Percentiles rank a stretch among this genome's conserved stretches.
Conservation (phyloP, 37 sponge, comb jelly and placozoan species). For the Cladorhizidae sp. region DNA sequence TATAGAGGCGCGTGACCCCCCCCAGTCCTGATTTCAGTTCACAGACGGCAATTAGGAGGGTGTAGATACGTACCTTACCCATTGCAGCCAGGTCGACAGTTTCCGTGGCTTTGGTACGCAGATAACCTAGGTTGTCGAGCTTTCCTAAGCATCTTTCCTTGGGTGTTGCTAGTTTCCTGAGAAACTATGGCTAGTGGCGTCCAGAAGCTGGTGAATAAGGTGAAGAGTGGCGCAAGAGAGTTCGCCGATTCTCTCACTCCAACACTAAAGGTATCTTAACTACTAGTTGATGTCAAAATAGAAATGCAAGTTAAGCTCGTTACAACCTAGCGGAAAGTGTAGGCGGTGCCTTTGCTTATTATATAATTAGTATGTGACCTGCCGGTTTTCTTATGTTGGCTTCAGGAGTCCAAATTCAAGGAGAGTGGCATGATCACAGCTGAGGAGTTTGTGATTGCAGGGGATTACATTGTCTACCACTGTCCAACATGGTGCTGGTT, state of each 20-base stretch:
- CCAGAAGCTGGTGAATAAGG: conserved; percentile 60
- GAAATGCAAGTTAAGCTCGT: neutral
- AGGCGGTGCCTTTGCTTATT: neutral
- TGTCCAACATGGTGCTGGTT: conserved; percentile 99
- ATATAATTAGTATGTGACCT: neutral
- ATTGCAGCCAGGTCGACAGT: too few species aligned
- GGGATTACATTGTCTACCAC: conserved; percentile 95
- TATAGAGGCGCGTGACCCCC: too few species aligned
- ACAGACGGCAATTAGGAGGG: too few species aligned
- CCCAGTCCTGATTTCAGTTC: too few species aligned
- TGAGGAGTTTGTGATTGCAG: conserved; percentile 97
- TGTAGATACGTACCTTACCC: too few species aligned
- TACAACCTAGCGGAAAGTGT: neutral
- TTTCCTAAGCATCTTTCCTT: too few species aligned
- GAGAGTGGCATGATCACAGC: conserved; percentile 96
- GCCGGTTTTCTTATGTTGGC: neutral
- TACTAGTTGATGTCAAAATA: neutral
- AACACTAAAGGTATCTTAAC: conserved; percentile 56
- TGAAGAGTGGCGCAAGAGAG: conserved; percentile 60
- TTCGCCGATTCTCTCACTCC: conserved; percentile 74
- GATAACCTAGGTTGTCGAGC: too few species aligned
- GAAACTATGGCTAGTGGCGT: conserved; percentile 33
- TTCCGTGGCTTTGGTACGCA: too few species aligned
- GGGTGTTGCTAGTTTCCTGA: too few species aligned
- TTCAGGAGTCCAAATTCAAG: conserved; percentile 94